Evolutionary conservation across 1,140 invertebrate genomes (phyloP), one percentile per base, ranked within the genome.

Genomic region (Octopus bimaculoides): DNA sequence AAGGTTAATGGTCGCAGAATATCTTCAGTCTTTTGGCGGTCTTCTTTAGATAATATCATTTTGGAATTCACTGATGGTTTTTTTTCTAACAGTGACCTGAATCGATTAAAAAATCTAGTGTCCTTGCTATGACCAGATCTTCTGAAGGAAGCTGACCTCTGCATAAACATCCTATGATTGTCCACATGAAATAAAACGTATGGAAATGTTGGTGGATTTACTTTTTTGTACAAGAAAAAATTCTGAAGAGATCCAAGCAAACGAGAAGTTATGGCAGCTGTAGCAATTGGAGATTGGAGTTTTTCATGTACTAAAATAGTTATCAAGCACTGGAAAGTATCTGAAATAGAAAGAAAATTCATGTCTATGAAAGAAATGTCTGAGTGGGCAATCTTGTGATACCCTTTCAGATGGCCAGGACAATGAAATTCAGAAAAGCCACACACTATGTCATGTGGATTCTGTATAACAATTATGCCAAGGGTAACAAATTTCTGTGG

Each of bases 201-300:
- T 20, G 74, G 74, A 75, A 75, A 75, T 52, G 74, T 52, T 14
- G 74, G 74, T 14, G 52, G 12, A n/a, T 7, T 14, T 17, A 75
- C 52, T 53, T 75, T 75, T 41, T 41, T 17, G 52, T 75, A 75
- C 74, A 20, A 41, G 41, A 75, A 75, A 53, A 52, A 75, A 41
- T 75, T 75, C 74, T 75, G 74, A 17, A 75, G 41, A 52, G 74
- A 75, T 75, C 74, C 74, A 14, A 75, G 41, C 6, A 75, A 41
- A 52, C 74, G 26, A 52, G 74, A 52, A 41, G 74, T 75, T 17
- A 53, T 14, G 17, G 74, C 26, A 41, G 74, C 74, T 41, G 74
- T 75, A 17, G 17, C 41, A 17, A 52, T 14, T 14, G 26, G 52
- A 52, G 26, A 52, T 14, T 75, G 26, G 74, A 52, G 26, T 10